Evolutionary conservation across 2,888 invertebrate species (phyloP), one percentile per base, ranked within the genome.

Genomic region (Coenonympha glycerion): DNA sequence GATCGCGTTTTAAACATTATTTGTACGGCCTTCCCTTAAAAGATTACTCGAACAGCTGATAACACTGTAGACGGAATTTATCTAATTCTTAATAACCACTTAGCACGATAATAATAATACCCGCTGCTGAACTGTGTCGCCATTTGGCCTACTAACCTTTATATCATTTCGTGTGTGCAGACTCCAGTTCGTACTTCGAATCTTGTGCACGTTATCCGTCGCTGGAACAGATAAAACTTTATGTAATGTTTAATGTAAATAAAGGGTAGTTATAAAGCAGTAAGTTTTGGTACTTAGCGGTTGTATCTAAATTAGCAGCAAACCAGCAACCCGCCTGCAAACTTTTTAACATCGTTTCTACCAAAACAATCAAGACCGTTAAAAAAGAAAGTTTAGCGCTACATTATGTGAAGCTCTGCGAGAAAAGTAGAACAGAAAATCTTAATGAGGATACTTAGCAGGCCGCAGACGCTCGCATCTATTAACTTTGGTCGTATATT

Each of bases 121-220:
- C 57, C 49, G 40, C 52, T 53, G 36, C 24, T 52, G 44, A 47
- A 49, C 47, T 44, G 30, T 65, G 63, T 57, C 63, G 63, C 56
- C 57, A 59, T 64, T 58, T 76, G 71, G 59, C 72, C 78, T 69
- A 76, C 69, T 82, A 68, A 78, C 80, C 79, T 72, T 66, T 66
- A 69, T 75, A 72, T 72, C 69, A 39, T 52, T 53, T 49, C 51
- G 47, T 26, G 40, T 46, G 48, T 22, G 47, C 40, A n/a, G n/a
- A n/a, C n/a, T n/a, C n/a, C n/a, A 52, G 47, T 21, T 31, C 41
- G 39, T 30, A 47, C 47, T 54, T 46, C 30, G 33, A 47, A 45
- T 45, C 47, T 40, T 26, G 42, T 45, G 16, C 47, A 34, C 21
- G 34, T 42, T 52, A 54, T 56, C 53, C 31, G 28, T 15, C 6